Percentiles rank a stretch among this genome's conserved stretches.
phyloP scores from a whole-genome alignment of 2,888 invertebrate species.

The Thecocarcelia acutangulata region DNA sequence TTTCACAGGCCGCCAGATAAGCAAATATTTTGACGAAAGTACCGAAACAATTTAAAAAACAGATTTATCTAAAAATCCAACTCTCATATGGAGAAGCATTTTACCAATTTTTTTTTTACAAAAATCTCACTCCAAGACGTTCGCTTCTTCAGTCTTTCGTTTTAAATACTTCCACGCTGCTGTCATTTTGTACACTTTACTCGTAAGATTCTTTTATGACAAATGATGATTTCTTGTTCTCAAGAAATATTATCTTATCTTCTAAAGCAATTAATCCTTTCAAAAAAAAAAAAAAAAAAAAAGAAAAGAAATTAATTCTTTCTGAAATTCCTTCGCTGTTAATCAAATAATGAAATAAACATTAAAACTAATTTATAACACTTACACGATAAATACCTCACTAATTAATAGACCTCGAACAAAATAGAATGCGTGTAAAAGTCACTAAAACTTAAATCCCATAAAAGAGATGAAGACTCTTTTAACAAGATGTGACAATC shows the following conservation, averaged over 20 bases:
- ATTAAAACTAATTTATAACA: conserved; percentile 64
- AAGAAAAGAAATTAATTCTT: no score
- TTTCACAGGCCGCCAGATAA: no score
- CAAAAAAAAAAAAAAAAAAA: no score
- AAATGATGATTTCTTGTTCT: background rate
- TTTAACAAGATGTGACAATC: conserved; percentile 21
- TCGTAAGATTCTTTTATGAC: background rate
- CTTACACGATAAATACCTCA: conserved; percentile 57
- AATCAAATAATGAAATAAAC: conserved; percentile 53
- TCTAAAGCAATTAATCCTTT: conserved; percentile 5
- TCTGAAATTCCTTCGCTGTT: background rate
- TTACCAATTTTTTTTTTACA: no score
- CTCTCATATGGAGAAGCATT: no score
- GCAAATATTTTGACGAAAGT: no score
- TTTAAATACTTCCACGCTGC: no score
- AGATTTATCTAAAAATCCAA: no score
- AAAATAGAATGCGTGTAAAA: conserved; percentile 36
- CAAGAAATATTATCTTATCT: background rate
- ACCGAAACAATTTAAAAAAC: no score
- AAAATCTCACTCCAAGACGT: no score
- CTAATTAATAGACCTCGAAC: conserved; percentile 58
- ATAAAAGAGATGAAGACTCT: conserved; percentile 20
- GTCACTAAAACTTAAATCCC: conserved; percentile 17
- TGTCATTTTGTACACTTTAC: no score
- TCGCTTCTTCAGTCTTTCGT: no score